Percentiles rank a stretch among this genome's conserved stretches.
These are phyloP conservation scores for Dorcus hopei DNA, from an alignment of 2,888 invertebrate species.

Conservation along the genomic window DNA sequence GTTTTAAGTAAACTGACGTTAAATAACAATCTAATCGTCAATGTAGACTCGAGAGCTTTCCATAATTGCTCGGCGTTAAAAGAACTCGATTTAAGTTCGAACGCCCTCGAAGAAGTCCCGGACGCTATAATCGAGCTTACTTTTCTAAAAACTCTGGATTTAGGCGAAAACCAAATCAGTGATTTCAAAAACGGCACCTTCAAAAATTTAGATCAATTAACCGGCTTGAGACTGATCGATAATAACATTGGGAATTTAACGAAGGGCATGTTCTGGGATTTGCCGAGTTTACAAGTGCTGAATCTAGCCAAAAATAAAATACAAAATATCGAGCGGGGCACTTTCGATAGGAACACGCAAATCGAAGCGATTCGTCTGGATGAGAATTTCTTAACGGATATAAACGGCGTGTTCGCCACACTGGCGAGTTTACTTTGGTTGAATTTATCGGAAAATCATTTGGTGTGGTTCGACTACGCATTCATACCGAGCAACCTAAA, in stretches of 20 bases:
- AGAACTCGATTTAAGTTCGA: slow-evolving; percentile 85
- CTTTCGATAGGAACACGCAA: slow-evolving; percentile 76
- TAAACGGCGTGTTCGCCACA: slow-evolving; percentile 85
- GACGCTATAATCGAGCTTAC: slow-evolving; percentile 77
- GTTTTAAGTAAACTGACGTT: slow-evolving; percentile 80
- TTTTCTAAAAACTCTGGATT: slow-evolving; percentile 81
- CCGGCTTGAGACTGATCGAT: slow-evolving; percentile 82
- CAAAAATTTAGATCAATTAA: slow-evolving; percentile 79
- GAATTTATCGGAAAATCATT: slow-evolving; percentile 86
- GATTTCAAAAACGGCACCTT: slow-evolving; percentile 82
- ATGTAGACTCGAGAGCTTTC: slow-evolving; percentile 76
- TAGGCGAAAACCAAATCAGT: slow-evolving; percentile 88
- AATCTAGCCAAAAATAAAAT: slow-evolving; percentile 89
- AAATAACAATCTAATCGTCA: slow-evolving; percentile 80
- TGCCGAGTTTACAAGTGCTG: slow-evolving; percentile 78
- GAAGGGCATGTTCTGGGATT: slow-evolving; percentile 82
- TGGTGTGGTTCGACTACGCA: slow-evolving; percentile 91
- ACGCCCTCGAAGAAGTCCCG: slow-evolving; percentile 77
- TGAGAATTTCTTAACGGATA: slow-evolving; percentile 82
- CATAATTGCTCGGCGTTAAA: slow-evolving; percentile 85
- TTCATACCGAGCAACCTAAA: slow-evolving; percentile 85
- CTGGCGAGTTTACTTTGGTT: slow-evolving; percentile 82
- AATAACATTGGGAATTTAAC: slow-evolving; percentile 85
- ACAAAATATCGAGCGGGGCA: slow-evolving; percentile 77
- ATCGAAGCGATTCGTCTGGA: slow-evolving; percentile 85